Conservation (phyloP, 2,797 vertebrate genomes). For the Phalanger gymnotis region DNA sequence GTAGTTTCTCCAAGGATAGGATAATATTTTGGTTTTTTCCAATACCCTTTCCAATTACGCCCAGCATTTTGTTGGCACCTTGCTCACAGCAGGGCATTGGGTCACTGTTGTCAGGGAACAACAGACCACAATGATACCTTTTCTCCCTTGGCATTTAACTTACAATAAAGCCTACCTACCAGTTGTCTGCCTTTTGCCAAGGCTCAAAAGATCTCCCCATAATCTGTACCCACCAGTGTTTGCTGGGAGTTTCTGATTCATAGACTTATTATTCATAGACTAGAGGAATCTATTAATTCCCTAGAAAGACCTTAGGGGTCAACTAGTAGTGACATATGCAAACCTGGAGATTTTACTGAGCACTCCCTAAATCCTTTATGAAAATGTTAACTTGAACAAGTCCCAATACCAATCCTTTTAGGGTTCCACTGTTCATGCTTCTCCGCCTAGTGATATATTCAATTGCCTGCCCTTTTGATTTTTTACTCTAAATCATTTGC, state of each 20-base stretch:
- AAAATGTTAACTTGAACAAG: conserved; percentile 7
- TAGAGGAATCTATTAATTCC: background rate
- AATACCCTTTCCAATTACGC: background rate
- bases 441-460: conserved; percentile 21
- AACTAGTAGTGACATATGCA: background rate
- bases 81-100: background rate
- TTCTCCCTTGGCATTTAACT: conserved; percentile 4
- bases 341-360: conserved; percentile 8
- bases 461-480: background rate
- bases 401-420: background rate
- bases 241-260: background rate
- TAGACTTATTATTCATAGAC: background rate
- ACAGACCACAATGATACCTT: background rate
- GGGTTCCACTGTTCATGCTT: conserved; percentile 9
- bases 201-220: background rate
- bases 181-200: background rate
- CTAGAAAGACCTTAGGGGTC: background rate
- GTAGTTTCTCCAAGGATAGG: background rate
- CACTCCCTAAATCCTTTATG: background rate
- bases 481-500: conserved; percentile 27
- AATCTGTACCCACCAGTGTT: background rate
- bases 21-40: conserved; percentile 14
- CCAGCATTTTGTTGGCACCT: conserved; percentile 2
- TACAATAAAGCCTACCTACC: background rate
- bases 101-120: conserved; percentile 10